Evolutionary conservation across 2,797 vertebrate genomes (phyloP).

Genomic region (Phalanger gymnotis): DNA sequence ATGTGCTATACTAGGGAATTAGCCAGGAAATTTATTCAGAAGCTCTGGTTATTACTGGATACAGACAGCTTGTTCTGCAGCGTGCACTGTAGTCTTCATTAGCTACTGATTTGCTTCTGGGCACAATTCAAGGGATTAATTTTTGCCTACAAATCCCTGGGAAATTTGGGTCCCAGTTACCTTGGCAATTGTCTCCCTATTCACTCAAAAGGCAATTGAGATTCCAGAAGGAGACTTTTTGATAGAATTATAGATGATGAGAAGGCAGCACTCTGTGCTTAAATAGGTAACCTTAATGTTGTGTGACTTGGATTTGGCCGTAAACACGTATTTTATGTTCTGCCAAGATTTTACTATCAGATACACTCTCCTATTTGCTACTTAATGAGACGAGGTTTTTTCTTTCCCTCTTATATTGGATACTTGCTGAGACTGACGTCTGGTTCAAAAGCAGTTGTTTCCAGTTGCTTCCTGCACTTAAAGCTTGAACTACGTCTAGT

Average conservation of each 20-base stretch:
- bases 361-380: conserved; percentile 75
- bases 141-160: conserved; percentile 74
- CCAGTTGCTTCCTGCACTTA: conserved; percentile 74
- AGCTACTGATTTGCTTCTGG: conserved; percentile 72
- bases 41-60: conserved; percentile 51
- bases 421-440: conserved; percentile 75
- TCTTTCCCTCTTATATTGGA: conserved; percentile 45
- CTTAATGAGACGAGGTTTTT: conserved; percentile 77
- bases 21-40: conserved; percentile 65
- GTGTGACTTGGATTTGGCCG: conserved; percentile 78
- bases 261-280: conserved; percentile 63
- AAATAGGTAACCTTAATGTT: conserved; percentile 78
- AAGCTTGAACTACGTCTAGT: conserved; percentile 72
- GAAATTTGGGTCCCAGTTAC: conserved; percentile 54
- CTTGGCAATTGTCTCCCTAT: conserved; percentile 62
- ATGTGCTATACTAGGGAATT: conserved; percentile 16
- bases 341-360: conserved; percentile 79
- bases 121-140: conserved; percentile 71
- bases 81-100: conserved; percentile 56
- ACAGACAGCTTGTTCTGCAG: conserved; percentile 55
- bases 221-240: conserved; percentile 61
- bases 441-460: conserved; percentile 76
- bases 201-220: conserved; percentile 57
- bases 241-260: conserved; percentile 66
- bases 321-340: conserved; percentile 80